A percentile compares a stretch with the other conserved stretches of the same genome.
phyloP scores from a whole-genome alignment of 2,888 invertebrate genomes.

The Ennomos quercinarius region DNA sequence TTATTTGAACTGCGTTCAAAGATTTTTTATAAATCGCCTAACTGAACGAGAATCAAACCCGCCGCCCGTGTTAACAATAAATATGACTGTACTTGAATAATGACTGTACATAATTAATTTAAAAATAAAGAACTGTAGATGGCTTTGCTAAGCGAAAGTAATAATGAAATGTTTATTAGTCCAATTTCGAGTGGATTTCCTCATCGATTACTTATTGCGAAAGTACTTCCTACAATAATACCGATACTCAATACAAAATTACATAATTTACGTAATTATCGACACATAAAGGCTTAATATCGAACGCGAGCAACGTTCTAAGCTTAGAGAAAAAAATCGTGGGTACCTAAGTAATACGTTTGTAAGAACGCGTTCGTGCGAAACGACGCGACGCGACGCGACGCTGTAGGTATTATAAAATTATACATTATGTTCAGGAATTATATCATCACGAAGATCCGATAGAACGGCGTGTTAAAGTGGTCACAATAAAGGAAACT shows the following conservation, averaged over 20 bases:
- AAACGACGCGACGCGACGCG: slow-evolving; percentile 51
- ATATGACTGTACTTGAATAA: too few species aligned
- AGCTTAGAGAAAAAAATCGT: slow-evolving; percentile 30
- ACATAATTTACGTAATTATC: slow-evolving; percentile 54
- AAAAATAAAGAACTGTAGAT: too few species aligned
- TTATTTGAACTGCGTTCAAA: too few species aligned
- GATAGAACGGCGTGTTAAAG: slow-evolving; percentile 49
- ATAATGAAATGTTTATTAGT: slow-evolving; percentile 10
- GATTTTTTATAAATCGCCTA: too few species aligned
- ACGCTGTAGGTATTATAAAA: slow-evolving; percentile 39
- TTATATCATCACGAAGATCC: slow-evolving; percentile 46
- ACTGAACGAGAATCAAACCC: too few species aligned
- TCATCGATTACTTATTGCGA: slow-evolving; percentile 31
- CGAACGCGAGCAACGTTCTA: slow-evolving; percentile 25
- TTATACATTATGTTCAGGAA: slow-evolving; percentile 30
- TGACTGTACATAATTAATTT: too few species aligned
- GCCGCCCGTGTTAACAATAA: too few species aligned
- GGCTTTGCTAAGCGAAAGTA: neutral
- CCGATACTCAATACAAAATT: slow-evolving; percentile 43
- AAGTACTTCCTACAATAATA: slow-evolving; percentile 37
- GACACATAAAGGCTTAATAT: slow-evolving; percentile 33
- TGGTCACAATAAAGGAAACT: slow-evolving; percentile 31
- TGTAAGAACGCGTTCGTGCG: slow-evolving; percentile 54
- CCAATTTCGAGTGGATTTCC: slow-evolving; percentile 35
- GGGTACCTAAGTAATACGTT: slow-evolving; percentile 28